Conservation (phyloP, 92 coral and sea anemone genomes). For the Phenganax stokvisi region DNA sequence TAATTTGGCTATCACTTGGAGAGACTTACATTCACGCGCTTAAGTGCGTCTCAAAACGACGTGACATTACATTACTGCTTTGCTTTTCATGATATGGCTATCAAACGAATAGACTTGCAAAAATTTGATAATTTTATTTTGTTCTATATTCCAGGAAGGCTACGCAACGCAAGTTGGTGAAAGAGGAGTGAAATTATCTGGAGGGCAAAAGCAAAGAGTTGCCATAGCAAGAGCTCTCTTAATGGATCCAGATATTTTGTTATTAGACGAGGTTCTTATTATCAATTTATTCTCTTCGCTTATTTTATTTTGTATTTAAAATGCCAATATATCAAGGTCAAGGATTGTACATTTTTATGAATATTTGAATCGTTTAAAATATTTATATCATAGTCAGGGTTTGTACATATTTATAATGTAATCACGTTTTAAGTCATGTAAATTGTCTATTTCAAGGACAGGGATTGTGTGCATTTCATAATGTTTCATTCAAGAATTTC, state of each 20-base stretch:
- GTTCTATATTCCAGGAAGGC: conserved; percentile 53
- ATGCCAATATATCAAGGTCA: not conserved
- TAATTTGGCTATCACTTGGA: too few species aligned
- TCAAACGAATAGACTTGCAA: not conserved
- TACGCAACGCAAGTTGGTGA: conserved; percentile 90
- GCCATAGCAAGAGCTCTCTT: conserved; percentile 95
- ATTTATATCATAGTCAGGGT: too few species aligned
- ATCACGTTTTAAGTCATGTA: too few species aligned
- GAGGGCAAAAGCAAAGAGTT: conserved; percentile 93
- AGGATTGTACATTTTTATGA: not conserved
- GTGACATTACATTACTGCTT: not conserved
- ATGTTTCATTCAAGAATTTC: not conserved
- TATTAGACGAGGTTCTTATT: conserved; percentile 74
- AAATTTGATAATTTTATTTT: not conserved
- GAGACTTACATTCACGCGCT: too few species aligned
- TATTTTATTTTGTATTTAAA: not conserved
- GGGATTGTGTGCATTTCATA: not conserved
- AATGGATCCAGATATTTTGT: conserved; percentile 89
- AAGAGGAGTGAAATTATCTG: conserved; percentile 85
- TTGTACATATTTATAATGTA: too few species aligned
- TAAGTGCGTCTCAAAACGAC: too few species aligned
- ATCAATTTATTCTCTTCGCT: not conserved
- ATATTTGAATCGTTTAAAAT: too few species aligned
- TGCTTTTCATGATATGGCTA: not conserved
- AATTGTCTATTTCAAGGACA: too few species aligned